Base-by-base conservation (phyloP, 2,797 vertebrate species). In the Rhynchotus rufescens region DNA sequence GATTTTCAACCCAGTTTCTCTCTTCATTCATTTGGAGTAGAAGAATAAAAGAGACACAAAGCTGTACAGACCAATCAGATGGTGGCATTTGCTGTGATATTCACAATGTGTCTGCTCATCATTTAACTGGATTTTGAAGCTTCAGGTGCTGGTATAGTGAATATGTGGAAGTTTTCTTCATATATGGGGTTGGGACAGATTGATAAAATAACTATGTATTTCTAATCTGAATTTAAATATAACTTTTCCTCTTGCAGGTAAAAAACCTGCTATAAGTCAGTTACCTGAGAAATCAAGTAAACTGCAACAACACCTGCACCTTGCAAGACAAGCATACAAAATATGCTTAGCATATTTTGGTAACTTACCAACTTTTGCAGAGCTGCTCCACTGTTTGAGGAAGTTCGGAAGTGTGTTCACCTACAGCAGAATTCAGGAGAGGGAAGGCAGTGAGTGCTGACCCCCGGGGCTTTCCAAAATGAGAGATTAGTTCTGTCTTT, bases 391-490 rank as follows among this genome's bases (percentile, higher is more conserved):
- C 54, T 77, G 36, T n/a, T 84, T 68, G 32, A 22, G 38, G 66
- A 80, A 83, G 80, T 71, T 16, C 47, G n/a, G 34, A 54, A 28
- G 12, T 71, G 45, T 19, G 59, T 59, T 71, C 36, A 77, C 25
- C 49, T 82, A 59, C 22, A 77, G 42, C 12, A 77, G 73, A 84
- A 86, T 49, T 45, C 36, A 83, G 57, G 74, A 76, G 28, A 47
- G 51, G 22, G 40, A 52, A 66, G 54, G 42, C 52, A 68, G 44
- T 38, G 30, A 62, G 32, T 2, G 7, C 49, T 86, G 60, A 36
- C 15, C 85, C 85, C 77, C 34, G 57, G 19, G 67, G 54, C 69
- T 83, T 94, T 34, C 21, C 79, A 93, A 65, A 84, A 74, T 54
- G 45, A 78, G 38, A 92, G 17, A 72, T 32, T 84, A 88, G 60